Evolutionary conservation across 2,888 invertebrate species (phyloP).

Genomic region (Crossocerus cetratus): DNA sequence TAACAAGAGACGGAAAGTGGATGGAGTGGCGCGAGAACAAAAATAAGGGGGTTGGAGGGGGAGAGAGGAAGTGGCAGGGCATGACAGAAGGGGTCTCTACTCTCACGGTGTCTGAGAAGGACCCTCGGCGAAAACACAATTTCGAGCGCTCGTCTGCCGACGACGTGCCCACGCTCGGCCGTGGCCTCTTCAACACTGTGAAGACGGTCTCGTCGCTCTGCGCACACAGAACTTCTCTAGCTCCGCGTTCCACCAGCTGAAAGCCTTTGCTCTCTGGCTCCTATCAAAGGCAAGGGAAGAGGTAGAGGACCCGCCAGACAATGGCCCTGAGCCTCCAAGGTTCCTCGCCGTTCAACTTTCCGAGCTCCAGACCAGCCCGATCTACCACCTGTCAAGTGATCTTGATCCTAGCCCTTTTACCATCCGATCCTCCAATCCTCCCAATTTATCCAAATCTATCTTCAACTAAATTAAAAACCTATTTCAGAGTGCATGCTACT

Average conservation of each 20-base stretch:
- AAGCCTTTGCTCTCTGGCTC: slow-evolving; percentile 47
- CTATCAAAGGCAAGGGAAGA: slow-evolving; percentile 55
- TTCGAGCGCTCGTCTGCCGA: slow-evolving; percentile 42
- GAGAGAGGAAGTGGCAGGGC: slow-evolving; percentile 8
- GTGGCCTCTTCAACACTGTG: slow-evolving; percentile 45
- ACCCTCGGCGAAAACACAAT: slow-evolving; percentile 49
- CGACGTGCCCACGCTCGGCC: slow-evolving; percentile 38
- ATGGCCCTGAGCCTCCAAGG: slow-evolving; percentile 54
- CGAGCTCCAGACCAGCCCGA: slow-evolving; percentile 27
- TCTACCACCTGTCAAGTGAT: slow-evolving; percentile 21
- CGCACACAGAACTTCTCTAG: slow-evolving; percentile 37
- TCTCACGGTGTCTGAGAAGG: slow-evolving; percentile 27
- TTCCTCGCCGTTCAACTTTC: slow-evolving; percentile 39
- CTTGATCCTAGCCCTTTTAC: slow-evolving; percentile 8
- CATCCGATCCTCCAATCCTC: not conserved
- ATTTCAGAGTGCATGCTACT: not conserved
- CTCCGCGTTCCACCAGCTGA: slow-evolving; percentile 46
- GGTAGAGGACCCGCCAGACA: slow-evolving; percentile 50
- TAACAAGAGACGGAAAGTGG: slow-evolving; percentile 28
- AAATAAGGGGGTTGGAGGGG: not conserved
- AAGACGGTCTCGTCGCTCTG: slow-evolving; percentile 43
- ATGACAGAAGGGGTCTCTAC: not conserved
- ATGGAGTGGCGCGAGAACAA: slow-evolving; percentile 15
- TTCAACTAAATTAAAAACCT: too few relatives aligned
- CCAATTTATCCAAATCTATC: too few relatives aligned